These are phyloP conservation scores for Illadopsis cleaveri DNA, from an alignment of 2,113 vertebrate species.

Conservation along the genomic window DNA sequence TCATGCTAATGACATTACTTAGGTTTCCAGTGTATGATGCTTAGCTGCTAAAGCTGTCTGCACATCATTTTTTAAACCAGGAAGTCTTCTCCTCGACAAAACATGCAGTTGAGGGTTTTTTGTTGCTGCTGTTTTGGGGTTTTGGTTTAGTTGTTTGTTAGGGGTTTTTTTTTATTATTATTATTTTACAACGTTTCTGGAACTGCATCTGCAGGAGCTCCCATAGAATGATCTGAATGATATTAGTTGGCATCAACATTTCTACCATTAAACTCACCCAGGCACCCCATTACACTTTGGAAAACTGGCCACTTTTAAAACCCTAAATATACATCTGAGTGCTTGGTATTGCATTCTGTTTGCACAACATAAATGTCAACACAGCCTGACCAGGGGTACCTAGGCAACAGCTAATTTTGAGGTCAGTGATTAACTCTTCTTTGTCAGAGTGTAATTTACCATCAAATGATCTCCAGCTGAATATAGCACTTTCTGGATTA, in stretches of 20 bases:
- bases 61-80: neutral
- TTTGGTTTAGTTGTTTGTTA: neutral
- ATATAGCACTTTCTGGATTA: slow-evolving; percentile 6
- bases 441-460: slow-evolving; percentile 35
- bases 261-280: neutral
- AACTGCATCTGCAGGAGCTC: neutral
- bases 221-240: neutral
- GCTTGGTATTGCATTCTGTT: slow-evolving; percentile 22
- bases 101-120: neutral
- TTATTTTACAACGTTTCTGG: rapidly evolving
- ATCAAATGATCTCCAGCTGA: slow-evolving; percentile 11
- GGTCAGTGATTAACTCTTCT: slow-evolving; percentile 69
- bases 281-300: neutral
- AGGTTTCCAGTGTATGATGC: neutral
- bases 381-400: slow-evolving; percentile 17
- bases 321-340: neutral
- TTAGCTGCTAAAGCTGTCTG: neutral
- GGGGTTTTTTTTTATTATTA: no score
- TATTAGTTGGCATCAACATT: neutral
- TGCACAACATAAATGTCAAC: slow-evolving; percentile 58
- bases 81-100: neutral
- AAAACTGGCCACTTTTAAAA: neutral
- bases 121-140: neutral
- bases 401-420: slow-evolving; percentile 68
- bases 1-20: rapidly evolving